Evolutionary conservation across 2,888 invertebrate species (phyloP).

Genomic region (Diadegma fenestrale): DNA sequence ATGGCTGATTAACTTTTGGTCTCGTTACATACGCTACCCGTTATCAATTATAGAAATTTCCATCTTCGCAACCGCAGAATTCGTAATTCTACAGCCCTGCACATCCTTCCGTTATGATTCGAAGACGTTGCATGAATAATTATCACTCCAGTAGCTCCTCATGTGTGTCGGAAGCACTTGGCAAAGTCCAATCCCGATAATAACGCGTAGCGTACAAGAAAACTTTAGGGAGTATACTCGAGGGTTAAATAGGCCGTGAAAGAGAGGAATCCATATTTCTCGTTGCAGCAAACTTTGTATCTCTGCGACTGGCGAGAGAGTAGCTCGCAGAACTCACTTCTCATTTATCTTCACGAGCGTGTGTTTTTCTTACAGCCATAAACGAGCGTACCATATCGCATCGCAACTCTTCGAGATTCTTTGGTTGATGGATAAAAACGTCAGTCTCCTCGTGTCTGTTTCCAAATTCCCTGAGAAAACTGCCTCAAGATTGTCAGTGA

Average conservation of each 20-base stretch:
- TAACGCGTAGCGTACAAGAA: slow-evolving; percentile 11
- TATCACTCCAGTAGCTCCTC: not conserved
- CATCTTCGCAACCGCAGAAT: not conserved
- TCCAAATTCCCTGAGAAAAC: not conserved
- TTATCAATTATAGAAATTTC: not conserved
- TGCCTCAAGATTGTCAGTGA: not conserved
- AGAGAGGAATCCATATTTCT: slow-evolving; percentile 58
- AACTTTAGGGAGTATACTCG: slow-evolving; percentile 29
- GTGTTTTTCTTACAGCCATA: slow-evolving; percentile 28
- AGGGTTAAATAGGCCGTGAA: slow-evolving; percentile 35
- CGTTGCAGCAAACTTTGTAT: slow-evolving; percentile 55
- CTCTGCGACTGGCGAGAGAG: slow-evolving; percentile 31
- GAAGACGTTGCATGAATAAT: slow-evolving; percentile 23
- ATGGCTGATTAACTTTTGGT: not conserved
- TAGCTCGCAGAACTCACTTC: slow-evolving; percentile 33
- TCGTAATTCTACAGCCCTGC: not conserved
- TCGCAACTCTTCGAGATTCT: slow-evolving; percentile 23
- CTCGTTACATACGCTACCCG: not conserved
- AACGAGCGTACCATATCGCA: slow-evolving; percentile 9
- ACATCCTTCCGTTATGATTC: not conserved
- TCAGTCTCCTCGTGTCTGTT: slow-evolving; percentile 32
- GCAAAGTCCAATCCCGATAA: slow-evolving; percentile 4
- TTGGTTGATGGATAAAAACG: slow-evolving; percentile 23
- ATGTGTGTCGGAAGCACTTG: slow-evolving; percentile 12
- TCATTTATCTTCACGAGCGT: slow-evolving; percentile 57